A percentile compares a stretch with the other conserved stretches of the same genome.
Evolutionary conservation across 2,113 vertebrate species (phyloP).

Genomic region (Oostethus manadensis): DNA sequence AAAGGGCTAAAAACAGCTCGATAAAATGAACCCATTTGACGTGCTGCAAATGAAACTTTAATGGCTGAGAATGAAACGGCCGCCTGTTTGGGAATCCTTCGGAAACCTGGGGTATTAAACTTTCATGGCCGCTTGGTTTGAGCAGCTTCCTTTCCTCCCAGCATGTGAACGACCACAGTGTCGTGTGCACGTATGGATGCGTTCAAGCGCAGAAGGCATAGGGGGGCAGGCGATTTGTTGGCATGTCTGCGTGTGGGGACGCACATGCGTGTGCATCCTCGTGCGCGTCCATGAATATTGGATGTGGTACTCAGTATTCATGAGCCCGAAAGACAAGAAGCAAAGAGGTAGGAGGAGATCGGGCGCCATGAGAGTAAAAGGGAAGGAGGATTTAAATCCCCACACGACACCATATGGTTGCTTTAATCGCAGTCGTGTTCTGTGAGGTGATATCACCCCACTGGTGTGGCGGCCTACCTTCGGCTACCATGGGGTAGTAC

Average conservation of each 20-base stretch:
- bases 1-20: conserved; percentile 44
- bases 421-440: conserved; percentile 15
- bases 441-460: conserved; percentile 16
- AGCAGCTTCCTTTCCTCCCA: conserved; percentile 29
- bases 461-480: not conserved
- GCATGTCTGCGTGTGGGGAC: conserved; percentile 4
- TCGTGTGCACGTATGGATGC: conserved; percentile 18
- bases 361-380: conserved; percentile 5
- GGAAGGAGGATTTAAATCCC: conserved; percentile 34
- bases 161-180: conserved; percentile 36
- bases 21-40: conserved; percentile 47
- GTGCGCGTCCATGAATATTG: conserved; percentile 50
- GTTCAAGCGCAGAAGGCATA: conserved; percentile 27
- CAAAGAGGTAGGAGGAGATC: conserved; percentile 24
- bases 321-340: conserved; percentile 40
- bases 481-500: not conserved
- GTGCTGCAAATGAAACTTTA: conserved; percentile 53
- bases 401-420: conserved; percentile 27
- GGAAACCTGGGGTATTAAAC: conserved; percentile 51
- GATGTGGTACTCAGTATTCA: conserved; percentile 52
- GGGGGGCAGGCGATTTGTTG: conserved; percentile 16
- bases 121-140: conserved; percentile 53
- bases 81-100: conserved; percentile 29
- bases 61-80: conserved; percentile 32
- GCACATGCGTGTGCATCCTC: not conserved